Evolutionary conservation across 92 coral and sea anemone species (phyloP).

Genomic region (Parazoanthus swiftii): DNA sequence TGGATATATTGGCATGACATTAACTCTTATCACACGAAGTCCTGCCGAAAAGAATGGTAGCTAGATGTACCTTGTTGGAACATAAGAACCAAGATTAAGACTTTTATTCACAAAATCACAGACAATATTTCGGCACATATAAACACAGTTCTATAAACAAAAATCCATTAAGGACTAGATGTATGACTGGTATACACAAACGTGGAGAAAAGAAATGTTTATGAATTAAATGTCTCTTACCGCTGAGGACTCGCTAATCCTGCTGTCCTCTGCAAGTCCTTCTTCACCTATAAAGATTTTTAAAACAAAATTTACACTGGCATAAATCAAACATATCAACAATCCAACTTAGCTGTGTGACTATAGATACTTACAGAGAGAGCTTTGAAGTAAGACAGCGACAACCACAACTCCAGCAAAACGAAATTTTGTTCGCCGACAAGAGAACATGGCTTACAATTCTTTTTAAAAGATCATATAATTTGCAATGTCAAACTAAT

Average conservation of each 20-base stretch:
- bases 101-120: too few species aligned
- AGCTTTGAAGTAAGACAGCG: slow-evolving; percentile 10
- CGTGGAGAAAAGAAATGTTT: not conserved
- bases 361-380: slow-evolving; percentile 16
- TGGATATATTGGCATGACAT: too few species aligned
- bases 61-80: too few species aligned
- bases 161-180: too few species aligned
- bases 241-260: not conserved
- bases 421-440: not conserved
- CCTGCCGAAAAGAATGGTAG: too few species aligned
- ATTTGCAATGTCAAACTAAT: not conserved
- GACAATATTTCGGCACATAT: too few species aligned
- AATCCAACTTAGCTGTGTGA: not conserved
- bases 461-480: not conserved
- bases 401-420: not conserved
- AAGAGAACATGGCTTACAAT: slow-evolving; percentile 2
- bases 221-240: not conserved
- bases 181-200: not conserved
- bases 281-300: slow-evolving; percentile 19
- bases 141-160: too few species aligned
- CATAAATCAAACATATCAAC: not conserved
- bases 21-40: too few species aligned
- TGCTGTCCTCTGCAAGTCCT: not conserved
- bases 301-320: not conserved
- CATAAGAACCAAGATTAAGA: too few species aligned